Evolutionary conservation across 2,113 vertebrate genomes (phyloP).

Genomic region (Polypterus bichir): DNA sequence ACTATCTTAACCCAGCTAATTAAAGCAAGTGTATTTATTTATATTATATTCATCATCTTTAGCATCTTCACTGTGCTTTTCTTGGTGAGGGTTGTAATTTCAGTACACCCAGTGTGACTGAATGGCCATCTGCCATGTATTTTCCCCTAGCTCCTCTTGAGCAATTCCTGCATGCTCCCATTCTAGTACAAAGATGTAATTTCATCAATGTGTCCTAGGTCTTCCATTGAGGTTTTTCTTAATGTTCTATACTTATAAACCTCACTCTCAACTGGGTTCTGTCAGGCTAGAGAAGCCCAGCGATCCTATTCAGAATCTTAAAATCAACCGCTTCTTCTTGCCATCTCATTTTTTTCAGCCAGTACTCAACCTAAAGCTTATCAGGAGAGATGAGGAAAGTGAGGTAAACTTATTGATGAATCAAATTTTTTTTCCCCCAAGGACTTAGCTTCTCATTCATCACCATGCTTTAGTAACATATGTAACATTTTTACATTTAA

Average conservation of each 20-base stretch:
- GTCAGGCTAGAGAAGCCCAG: constrained; percentile 27
- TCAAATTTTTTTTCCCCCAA: too few relatives aligned
- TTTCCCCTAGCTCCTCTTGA: neutral
- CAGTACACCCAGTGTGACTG: neutral
- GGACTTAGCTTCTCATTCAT: too few relatives aligned
- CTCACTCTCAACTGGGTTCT: constrained; percentile 14
- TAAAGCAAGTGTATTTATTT: constrained; percentile 9
- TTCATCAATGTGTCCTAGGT: constrained; percentile 19
- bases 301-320: constrained; percentile 10
- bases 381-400: neutral
- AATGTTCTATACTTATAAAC: constrained; percentile 16
- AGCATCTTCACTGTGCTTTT: neutral
- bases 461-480: too few relatives aligned
- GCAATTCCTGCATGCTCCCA: neutral
- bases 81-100: neutral
- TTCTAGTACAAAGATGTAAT: constrained; percentile 10
- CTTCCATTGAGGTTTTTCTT: constrained; percentile 26
- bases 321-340: constrained; percentile 16
- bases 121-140: neutral
- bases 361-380: constrained; percentile 2
- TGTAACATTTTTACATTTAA: too few relatives aligned
- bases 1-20: neutral
- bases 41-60: neutral
- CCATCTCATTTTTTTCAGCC: constrained; percentile 9
- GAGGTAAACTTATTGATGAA: neutral